Percentiles rank a stretch among this genome's conserved stretches.
phyloP scores from a whole-genome alignment of 2,797 vertebrate genomes.

The Anguilla megastoma region DNA sequence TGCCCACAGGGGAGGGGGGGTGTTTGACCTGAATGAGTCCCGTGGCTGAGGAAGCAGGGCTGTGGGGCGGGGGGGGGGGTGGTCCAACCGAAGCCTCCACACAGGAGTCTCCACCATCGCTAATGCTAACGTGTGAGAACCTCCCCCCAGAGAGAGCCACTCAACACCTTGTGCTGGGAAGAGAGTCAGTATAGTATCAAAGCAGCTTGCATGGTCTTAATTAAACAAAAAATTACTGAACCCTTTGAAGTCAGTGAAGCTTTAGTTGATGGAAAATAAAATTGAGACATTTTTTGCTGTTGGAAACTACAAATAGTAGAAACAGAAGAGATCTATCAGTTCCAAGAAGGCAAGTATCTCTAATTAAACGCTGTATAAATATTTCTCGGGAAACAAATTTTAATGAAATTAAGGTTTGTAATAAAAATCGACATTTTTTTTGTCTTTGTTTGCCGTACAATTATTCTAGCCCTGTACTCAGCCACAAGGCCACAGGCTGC shows the following conservation, averaged over 20 bases:
- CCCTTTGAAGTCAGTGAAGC: slow-evolving; percentile 18
- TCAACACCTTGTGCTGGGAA: neutral
- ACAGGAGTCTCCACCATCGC: neutral
- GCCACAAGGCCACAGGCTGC: neutral
- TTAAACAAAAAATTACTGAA: slow-evolving; percentile 3
- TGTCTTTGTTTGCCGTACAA: neutral
- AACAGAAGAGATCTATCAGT: neutral
- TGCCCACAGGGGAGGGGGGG: neutral
- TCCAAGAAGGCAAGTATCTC: neutral
- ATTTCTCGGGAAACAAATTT: neutral
- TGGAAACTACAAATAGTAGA: neutral
- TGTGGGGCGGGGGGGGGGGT: neutral
- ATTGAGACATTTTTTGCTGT: slow-evolving; percentile 22
- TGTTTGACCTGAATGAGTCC: neutral
- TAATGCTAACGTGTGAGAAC: neutral
- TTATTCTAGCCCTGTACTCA: slow-evolving; percentile 1
- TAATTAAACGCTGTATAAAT: neutral
- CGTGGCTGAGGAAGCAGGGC: neutral
- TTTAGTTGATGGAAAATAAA: slow-evolving; percentile 23
- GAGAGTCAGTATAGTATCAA: neutral
- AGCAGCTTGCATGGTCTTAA: slow-evolving; percentile 20
- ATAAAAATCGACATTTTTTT: neutral
- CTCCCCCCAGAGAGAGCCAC: neutral
- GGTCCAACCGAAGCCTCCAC: neutral
- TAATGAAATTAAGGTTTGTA: slow-evolving; percentile 6